Base-by-base conservation (phyloP, 23 tunicate genomes). In the Clavelina lepadiformis region DNA sequence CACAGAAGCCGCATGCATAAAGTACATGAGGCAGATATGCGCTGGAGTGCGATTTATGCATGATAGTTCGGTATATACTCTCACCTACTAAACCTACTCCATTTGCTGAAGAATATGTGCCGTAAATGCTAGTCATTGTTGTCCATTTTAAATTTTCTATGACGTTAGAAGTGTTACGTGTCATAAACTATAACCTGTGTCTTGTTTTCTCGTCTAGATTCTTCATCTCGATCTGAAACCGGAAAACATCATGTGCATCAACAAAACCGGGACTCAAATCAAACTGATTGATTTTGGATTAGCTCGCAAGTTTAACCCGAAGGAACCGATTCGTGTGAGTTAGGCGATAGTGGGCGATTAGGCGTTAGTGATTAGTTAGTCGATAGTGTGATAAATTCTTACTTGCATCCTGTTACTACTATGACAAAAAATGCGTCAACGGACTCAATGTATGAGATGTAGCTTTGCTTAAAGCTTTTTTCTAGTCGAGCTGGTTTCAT, bases 201-300 rank as follows among this genome's bases (percentile, higher is more conserved):
- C 5, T 36, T 18, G 19, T 51, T 68, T 52, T 51, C 7, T 50
- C 21, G 26, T 33, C 2, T 82, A 83, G 87, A 79, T 93, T 31
- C 45, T 93, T 46, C 98, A 93, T 61, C 72, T 84, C 56, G 98
- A 93, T 63, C 51, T 93, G 56, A 93, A 93, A 41, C 98, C 98
- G 13, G 98, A 91, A 71, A 91, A 91, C 72, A 91, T 91, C 18
- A 72, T 91, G 78, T 91, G 98, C 75, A 69, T 91, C 44, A 87
- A 83, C 72, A 83, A 83, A 51, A 78, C 85, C 2, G 86, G 91
- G 34, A 83, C 91, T 1, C 57, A 79, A 52, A 65, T 91, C 62
- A 93, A 93, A 64, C 65, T 93, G 33, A 93, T 93, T 33, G 98
- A 93, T 37, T 93, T 93, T 69, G 98, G 98, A 0, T 65, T 84